phyloP scores from a whole-genome alignment of 2,113 vertebrate species.

The Oostethus manadensis region DNA sequence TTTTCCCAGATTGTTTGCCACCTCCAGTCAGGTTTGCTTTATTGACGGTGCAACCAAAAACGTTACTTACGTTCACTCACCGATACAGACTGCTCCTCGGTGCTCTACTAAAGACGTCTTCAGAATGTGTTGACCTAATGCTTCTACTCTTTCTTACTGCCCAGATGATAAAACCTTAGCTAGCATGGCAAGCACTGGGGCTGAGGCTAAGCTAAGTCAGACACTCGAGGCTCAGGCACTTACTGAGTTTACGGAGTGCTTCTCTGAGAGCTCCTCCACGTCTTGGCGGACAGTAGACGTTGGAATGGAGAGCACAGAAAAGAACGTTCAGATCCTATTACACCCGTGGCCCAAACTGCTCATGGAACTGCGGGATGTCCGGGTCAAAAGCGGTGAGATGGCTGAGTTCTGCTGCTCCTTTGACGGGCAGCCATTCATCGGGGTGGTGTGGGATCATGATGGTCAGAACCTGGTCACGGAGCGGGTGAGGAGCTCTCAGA shows the following conservation, averaged over 20 bases:
- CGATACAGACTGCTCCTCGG: conserved; percentile 27
- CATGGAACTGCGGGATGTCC: conserved; percentile 75
- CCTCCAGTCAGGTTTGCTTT: conserved; percentile 49
- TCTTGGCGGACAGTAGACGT: conserved; percentile 49
- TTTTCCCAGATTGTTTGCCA: neutral
- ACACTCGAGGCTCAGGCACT: conserved; percentile 62
- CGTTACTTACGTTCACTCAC: conserved; percentile 13
- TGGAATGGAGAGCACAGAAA: conserved; percentile 39
- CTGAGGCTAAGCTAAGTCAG: conserved; percentile 71
- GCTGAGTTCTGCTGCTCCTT: conserved; percentile 80
- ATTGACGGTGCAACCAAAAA: conserved; percentile 29
- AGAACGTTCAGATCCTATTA: conserved; percentile 19
- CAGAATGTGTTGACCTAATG: conserved; percentile 60
- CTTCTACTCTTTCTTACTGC: conserved; percentile 66
- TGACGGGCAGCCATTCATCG: conserved; percentile 69
- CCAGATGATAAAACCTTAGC: conserved; percentile 81
- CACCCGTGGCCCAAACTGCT: conserved; percentile 64
- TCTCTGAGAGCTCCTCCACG: conserved; percentile 68
- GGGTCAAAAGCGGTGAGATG: conserved; percentile 68
- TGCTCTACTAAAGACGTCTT: conserved; percentile 38
- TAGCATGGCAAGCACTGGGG: conserved; percentile 74
- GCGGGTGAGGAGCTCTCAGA: conserved; percentile 72
- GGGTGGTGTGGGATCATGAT: conserved; percentile 76
- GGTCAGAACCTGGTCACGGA: conserved; percentile 69
- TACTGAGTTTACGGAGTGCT: conserved; percentile 68